Evolutionary conservation across 2,113 vertebrate genomes (phyloP), one percentile per base, ranked within the genome.

Genomic region (Notarius quadriscutis): DNA sequence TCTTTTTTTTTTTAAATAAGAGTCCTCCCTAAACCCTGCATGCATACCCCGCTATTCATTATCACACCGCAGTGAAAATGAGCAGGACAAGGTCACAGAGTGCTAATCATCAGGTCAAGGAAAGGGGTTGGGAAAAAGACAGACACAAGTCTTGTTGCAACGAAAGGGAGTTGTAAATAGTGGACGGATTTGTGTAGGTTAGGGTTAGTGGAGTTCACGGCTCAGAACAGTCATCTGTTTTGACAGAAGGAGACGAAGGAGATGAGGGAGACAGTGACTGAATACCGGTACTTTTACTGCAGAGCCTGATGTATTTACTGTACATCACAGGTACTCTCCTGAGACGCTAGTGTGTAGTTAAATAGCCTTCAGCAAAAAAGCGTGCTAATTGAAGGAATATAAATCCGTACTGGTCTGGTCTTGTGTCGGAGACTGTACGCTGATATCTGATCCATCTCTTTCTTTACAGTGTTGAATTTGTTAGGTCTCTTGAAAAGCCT

Each of bases 211-310:
- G 87, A 83, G 89, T 87, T 92, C 72, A 85, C 53, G 9, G 30
- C 55, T 89, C 77, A 84, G 85, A 81, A 86, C 90, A 92, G 62
- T 71, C 58, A 1, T 65, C 82, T 85, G 88, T 79, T 79, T 83
- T 86, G 87, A 84, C 85, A 88, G 88, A 53, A 41, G 87, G 87
- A 90, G 82, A 58, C 86, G 77, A 92, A 74, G 51, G 15, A 86
- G 84, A 80, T 85, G 90, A 92, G 88, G 89, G 90, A 91, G 89
- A 86, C 62, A 34, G 89, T 72, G 82, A 87, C 34, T 34, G 65
- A 57, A 86, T 86, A 80, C 84, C n/a, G n/a, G n/a, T n/a, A n/a
- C n/a, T 84, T 86, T 41, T 34, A 34, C 58, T 25, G 50, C 34
- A 57, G 78, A 27, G 27, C 4, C 25, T 55, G 84, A 14, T 22